Base-by-base conservation (phyloP, 2,113 vertebrate genomes). In the Henicopernis longicauda region DNA sequence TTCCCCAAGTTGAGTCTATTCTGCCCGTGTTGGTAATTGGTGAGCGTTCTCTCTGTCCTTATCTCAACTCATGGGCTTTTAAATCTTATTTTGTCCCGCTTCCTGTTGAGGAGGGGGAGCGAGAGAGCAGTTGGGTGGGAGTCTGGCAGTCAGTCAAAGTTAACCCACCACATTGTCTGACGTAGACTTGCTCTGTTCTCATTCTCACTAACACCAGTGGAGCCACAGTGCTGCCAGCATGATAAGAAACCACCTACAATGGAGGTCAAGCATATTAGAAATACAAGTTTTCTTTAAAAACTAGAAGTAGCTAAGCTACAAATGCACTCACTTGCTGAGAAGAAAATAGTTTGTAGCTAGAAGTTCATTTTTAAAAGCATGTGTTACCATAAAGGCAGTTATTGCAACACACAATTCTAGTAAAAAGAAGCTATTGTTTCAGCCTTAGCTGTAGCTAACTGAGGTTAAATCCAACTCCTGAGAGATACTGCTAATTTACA, bases 1-100 rank as follows among this genome's bases (percentile, higher is more conserved):
- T 63, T 65, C 59, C 7, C 13, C 10, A 57, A 13, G 18, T 0
- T 1, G 17, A 40, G 32, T 40, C 25, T 34, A 16, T 45, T 92
- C 66, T 66, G 34, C 19, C 17, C 1, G 0, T 81, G 42, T 10
- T 4, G 5, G 20, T 54, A 54, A n/a, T 0, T 82, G 54, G 14
- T 42, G 42, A 58, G 12, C 3, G 1, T 55, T 42, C 12, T 38
- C 25, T 55, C 73, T 79, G 49, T 50, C 57, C 31, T 63, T 63
- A 72, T 58, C 32, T 58, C 15, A 65, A 3, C 2, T 15, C 3
- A 13, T 6, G 29, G 38, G 2, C 34, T 47, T 42, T 82, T 38
- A 32, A 14, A 42, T 71, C 10, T 16, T 32, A 20, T 61, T 61
- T 78, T 71, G 14, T 74, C 81, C 34, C 22, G 1, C 19, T 61